A percentile compares a stretch with the other conserved stretches of the same genome.
These are phyloP conservation scores for Hydrotaea cyrtoneurina DNA, from an alignment of 2,888 invertebrate species.

Conservation along the genomic window DNA sequence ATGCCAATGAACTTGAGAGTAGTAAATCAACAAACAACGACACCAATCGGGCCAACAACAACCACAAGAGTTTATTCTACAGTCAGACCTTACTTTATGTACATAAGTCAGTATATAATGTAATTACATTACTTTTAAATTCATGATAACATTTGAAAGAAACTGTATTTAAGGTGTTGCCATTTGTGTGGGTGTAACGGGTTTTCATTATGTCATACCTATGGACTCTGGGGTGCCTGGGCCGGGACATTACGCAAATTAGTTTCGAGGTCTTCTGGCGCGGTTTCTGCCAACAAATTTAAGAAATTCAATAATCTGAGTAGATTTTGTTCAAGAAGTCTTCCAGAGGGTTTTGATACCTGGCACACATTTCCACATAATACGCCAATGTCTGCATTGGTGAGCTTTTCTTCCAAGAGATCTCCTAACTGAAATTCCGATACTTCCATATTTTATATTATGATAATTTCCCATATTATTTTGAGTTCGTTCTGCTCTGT, in stretches of 20 bases:
- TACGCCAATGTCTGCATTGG: too few species aligned
- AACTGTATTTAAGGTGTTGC: neutral
- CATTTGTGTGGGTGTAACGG: too few species aligned
- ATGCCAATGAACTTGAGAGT: constrained; percentile 61
- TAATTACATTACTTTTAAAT: neutral
- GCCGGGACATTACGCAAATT: neutral
- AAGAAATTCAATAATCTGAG: too few species aligned
- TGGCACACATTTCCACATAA: too few species aligned
- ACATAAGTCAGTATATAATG: neutral
- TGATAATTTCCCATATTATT: too few species aligned
- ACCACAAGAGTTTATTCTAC: neutral
- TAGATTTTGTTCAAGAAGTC: too few species aligned
- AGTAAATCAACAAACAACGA: neutral
- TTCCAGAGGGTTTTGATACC: too few species aligned
- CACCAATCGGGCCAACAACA: neutral
- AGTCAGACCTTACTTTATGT: neutral
- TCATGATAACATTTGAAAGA: neutral
- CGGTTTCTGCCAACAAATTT: too few species aligned
- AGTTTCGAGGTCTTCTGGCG: too few species aligned
- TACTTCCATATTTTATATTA: too few species aligned
- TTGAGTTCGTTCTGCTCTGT: neutral
- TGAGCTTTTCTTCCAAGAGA: too few species aligned
- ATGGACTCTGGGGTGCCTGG: neutral
- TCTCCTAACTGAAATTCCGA: too few species aligned
- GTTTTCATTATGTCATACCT: neutral